Base-by-base conservation (phyloP, 2,888 invertebrate genomes). In the Ormyrus nitidulus region DNA sequence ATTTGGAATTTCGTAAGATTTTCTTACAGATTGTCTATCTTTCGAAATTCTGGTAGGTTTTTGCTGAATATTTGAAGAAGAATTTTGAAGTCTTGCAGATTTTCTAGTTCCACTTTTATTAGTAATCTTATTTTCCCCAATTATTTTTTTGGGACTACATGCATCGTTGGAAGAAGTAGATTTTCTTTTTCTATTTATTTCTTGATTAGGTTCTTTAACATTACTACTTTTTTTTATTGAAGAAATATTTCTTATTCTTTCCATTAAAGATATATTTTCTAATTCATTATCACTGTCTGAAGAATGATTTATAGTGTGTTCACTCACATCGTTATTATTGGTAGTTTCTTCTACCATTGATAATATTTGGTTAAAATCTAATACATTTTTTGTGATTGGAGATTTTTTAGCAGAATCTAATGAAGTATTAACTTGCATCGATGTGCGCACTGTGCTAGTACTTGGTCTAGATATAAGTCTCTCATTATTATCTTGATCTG, bases 231-330 rank as follows among this genome's bases (percentile, higher is more conserved):
- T 76, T 51, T 65, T 76, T 10, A 64, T 62, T 48, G 46, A 44
- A n/a, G 84, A 83, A 65, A 83, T 76, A 76, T 84, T 84, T 78
- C 81, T 83, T 68, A 86, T 78, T 83, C 84, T 84, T 49, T 83
- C 77, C 34, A 84, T 74, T 49, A 86, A 82, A 46, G 84, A 83
- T n/a, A 85, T 69, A 58, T 85, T 83, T 72, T 85, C 84, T 51
- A 82, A 10, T 3, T 77, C 81, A 74, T 11, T 51, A 19, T 77
- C 72, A 56, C 62, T 71, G 54, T 70, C 51, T 34, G 58, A 79
- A 56, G 53, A 70, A 49, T 82, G 76, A 64, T 70, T n/a, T 10
- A 2, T 19, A 72, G 48, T 70, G 46, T 4, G 11, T 58, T 56
- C 64, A 65, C 53, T 72, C 56, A 53, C 11, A 65, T 56, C 19